Evolutionary conservation across 2,113 vertebrate species (phyloP).

Genomic region (Hippolais icterina): DNA sequence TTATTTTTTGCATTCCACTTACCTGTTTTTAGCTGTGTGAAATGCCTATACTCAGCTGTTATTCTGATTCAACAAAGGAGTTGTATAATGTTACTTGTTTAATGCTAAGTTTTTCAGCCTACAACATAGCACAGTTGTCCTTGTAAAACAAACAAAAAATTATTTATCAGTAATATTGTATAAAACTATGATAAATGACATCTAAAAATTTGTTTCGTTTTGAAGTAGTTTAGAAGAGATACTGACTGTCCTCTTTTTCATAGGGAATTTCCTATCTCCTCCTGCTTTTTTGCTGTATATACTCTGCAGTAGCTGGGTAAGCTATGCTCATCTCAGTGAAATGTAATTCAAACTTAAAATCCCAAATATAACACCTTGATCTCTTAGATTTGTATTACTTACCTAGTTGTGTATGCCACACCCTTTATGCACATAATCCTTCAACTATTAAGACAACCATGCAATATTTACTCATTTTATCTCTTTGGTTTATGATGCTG

Average conservation of each 20-base stretch:
- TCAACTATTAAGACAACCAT: neutral
- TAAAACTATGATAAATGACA: neutral
- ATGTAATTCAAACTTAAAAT: neutral
- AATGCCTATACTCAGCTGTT: neutral
- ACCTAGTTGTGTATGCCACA: neutral
- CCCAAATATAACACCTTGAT: neutral
- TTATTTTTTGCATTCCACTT: neutral
- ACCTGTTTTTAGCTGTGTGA: neutral
- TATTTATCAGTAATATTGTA: neutral
- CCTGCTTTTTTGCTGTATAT: neutral
- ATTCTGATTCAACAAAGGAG: neutral
- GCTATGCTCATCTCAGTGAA: neutral
- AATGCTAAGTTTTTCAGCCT: neutral
- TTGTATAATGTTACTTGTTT: neutral
- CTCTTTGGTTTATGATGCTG: neutral
- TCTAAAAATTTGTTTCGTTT: neutral
- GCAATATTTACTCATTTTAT: neutral
- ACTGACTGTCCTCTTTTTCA: neutral
- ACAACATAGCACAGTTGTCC: neutral
- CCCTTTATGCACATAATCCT: neutral
- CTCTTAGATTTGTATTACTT: neutral
- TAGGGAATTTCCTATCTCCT: neutral
- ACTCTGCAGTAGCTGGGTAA: neutral
- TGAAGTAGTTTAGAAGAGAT: neutral
- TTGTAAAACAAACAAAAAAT: neutral